phyloP scores from a whole-genome alignment of 2,113 vertebrate genomes.

The Hystrix brachyura region DNA sequence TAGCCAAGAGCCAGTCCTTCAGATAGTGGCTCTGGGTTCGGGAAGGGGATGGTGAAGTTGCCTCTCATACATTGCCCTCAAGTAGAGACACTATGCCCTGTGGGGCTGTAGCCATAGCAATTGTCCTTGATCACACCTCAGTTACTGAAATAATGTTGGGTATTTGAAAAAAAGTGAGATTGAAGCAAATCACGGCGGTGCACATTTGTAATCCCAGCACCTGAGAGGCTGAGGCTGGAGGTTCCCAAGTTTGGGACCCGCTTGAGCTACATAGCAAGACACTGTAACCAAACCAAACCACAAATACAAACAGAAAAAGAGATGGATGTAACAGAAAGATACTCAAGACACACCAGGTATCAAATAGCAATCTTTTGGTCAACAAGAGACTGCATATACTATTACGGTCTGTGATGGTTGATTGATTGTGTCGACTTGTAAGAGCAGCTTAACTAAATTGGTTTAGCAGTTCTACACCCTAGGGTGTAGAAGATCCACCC shows the following conservation, averaged over 20 bases:
- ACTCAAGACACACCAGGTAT: not conserved
- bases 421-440: too few relatives aligned
- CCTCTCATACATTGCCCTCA: not conserved
- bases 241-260: not conserved
- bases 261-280: not conserved
- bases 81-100: not conserved
- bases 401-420: not conserved
- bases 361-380: not conserved
- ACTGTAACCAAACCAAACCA: not conserved
- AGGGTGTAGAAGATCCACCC: too few relatives aligned
- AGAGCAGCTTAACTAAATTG: too few relatives aligned
- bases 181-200: not conserved
- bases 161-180: not conserved
- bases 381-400: not conserved
- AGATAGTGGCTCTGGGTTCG: not conserved
- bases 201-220: not conserved
- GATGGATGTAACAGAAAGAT: not conserved
- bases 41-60: not conserved
- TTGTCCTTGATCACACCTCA: not conserved
- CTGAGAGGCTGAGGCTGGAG: not conserved
- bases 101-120: not conserved
- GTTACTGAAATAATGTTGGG: not conserved
- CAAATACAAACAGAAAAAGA: not conserved
- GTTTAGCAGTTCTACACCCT: too few relatives aligned
- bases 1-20: not conserved